Evolutionary conservation across 2,888 invertebrate species (phyloP).

Genomic region (Callosobruchus maculatus): DNA sequence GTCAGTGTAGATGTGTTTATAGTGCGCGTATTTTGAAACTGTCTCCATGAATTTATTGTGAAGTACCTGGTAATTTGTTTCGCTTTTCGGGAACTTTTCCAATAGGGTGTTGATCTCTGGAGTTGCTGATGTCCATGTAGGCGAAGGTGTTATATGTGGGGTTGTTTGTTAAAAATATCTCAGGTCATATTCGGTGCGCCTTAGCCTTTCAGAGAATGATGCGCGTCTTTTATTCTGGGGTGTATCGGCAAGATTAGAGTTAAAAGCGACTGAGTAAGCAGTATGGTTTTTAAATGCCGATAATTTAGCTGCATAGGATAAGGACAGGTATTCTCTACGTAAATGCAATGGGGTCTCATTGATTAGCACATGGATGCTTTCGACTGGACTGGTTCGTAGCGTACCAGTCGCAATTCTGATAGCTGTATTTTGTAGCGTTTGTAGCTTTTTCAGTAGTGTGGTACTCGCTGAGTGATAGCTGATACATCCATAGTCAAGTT

Average conservation of each 20-base stretch:
- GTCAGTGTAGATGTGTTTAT: background rate
- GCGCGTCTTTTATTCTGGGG: background rate
- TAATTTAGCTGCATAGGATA: background rate
- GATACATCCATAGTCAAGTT: constrained; percentile 1
- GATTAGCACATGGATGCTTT: background rate
- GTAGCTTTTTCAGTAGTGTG: constrained; percentile 2
- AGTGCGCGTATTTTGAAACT: background rate
- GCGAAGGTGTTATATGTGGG: background rate
- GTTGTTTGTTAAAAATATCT: background rate
- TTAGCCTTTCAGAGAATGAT: background rate
- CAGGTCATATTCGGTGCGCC: background rate
- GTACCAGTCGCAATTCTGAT: constrained; percentile 5
- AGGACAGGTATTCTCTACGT: background rate
- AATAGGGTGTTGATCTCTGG: background rate
- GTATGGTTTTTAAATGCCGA: background rate
- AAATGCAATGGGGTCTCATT: constrained; percentile 1
- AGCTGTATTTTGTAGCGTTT: constrained; percentile 2
- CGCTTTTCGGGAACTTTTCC: background rate
- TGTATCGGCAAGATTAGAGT: background rate
- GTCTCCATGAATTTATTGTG: background rate
- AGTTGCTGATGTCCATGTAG: background rate
- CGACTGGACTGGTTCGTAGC: background rate
- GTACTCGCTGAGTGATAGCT: constrained; percentile 2
- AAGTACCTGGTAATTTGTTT: background rate
- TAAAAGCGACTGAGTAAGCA: background rate